These are phyloP conservation scores for Lagopus leucura DNA, from an alignment of 2,113 vertebrate species.

Conservation along the genomic window DNA sequence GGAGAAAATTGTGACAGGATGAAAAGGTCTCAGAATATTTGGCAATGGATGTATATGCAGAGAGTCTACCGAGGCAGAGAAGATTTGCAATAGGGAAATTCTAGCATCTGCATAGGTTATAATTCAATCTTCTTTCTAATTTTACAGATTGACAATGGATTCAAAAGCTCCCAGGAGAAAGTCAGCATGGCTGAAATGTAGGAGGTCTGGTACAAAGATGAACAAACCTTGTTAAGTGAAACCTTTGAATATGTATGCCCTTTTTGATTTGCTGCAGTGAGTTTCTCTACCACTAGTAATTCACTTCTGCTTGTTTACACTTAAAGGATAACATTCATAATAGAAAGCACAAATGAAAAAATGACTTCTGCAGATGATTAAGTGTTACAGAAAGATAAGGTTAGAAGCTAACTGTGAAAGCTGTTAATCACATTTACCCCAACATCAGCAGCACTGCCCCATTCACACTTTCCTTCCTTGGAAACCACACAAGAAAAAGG, in stretches of 20 bases:
- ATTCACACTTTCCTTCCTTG: not conserved
- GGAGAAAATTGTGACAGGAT: conserved; percentile 2
- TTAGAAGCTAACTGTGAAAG: conserved; percentile 38
- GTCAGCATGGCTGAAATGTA: conserved; percentile 13
- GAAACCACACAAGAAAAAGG: not conserved
- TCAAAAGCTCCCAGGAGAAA: conserved; percentile 59
- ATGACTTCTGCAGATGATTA: conserved; percentile 60
- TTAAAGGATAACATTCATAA: conserved; percentile 60
- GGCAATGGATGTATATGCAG: conserved; percentile 34
- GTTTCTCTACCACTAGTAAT: conserved; percentile 56
- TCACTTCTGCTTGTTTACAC: conserved; percentile 65
- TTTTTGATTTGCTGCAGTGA: conserved; percentile 45
- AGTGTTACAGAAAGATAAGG: conserved; percentile 32
- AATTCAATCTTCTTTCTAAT: conserved; percentile 36
- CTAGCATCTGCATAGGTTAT: not conserved
- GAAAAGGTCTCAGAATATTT: conserved; percentile 42
- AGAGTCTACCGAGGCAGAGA: conserved; percentile 15
- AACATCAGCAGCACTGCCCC: not conserved
- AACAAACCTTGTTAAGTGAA: conserved; percentile 55
- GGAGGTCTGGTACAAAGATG: conserved; percentile 49
- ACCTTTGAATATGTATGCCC: conserved; percentile 50
- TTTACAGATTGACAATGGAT: conserved; percentile 46
- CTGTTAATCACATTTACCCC: conserved; percentile 43
- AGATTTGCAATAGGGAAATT: conserved; percentile 41
- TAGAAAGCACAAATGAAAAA: conserved; percentile 65